phyloP scores from a whole-genome alignment of 2,113 vertebrate genomes.

The Spilogale gracilis region DNA sequence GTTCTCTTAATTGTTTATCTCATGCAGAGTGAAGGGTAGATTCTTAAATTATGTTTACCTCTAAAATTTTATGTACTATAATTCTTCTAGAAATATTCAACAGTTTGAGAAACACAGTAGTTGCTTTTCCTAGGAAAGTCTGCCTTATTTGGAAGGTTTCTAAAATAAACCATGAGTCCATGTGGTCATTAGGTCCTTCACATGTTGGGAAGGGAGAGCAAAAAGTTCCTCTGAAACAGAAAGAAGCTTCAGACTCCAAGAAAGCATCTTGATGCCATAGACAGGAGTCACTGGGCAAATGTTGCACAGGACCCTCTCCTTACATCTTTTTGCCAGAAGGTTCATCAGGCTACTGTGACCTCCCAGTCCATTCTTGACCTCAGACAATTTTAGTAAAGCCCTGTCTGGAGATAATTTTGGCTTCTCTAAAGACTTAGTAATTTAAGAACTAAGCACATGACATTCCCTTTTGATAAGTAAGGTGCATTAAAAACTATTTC shows the following conservation, averaged over 20 bases:
- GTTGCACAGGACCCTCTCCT: constrained; percentile 42
- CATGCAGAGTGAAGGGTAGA: neutral
- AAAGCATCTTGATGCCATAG: constrained; percentile 3
- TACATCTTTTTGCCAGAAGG: constrained; percentile 60
- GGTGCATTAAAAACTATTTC: constrained; percentile 68
- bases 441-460: constrained; percentile 71
- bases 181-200: neutral
- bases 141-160: constrained; percentile 30
- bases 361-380: constrained; percentile 61
- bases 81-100: neutral
- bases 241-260: neutral
- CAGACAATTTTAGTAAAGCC: constrained; percentile 78
- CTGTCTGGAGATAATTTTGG: constrained; percentile 78
- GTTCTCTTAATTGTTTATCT: constrained; percentile 3
- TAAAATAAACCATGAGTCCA: neutral
- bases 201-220: neutral
- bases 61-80: constrained; percentile 30
- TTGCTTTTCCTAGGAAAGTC: neutral
- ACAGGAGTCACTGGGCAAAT: neutral
- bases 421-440: constrained; percentile 74
- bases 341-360: constrained; percentile 58
- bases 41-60: neutral
- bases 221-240: neutral
- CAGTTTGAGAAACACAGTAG: neutral
- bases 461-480: constrained; percentile 76